Conservation (phyloP, 2,797 vertebrate species). For the Enteromius unitaeniatus region DNA sequence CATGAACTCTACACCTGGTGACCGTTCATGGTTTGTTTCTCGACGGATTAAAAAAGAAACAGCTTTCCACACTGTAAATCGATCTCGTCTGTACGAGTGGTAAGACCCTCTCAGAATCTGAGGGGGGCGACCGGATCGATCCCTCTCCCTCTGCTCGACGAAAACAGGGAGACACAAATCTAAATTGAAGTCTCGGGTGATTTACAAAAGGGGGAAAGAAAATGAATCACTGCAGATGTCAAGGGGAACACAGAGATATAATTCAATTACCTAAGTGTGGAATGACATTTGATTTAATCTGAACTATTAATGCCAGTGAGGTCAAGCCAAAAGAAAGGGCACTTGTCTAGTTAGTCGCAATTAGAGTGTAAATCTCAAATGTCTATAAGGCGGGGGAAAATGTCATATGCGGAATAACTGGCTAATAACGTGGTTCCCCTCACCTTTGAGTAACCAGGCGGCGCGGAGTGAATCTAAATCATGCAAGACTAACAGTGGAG, state of each 20-base stretch:
- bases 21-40: slow-evolving; percentile 42
- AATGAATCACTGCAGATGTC: slow-evolving; percentile 73
- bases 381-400: slow-evolving; percentile 51
- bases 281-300: slow-evolving; percentile 71
- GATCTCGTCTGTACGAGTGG: slow-evolving; percentile 11
- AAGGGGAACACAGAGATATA: slow-evolving; percentile 67
- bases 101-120: slow-evolving; percentile 45
- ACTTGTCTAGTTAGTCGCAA: slow-evolving; percentile 52
- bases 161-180: slow-evolving; percentile 70
- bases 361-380: slow-evolving; percentile 52
- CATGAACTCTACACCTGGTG: slow-evolving; percentile 13
- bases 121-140: slow-evolving; percentile 69
- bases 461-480: slow-evolving; percentile 52
- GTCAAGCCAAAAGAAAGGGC: slow-evolving; percentile 58
- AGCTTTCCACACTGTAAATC: slow-evolving; percentile 49
- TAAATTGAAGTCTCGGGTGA: slow-evolving; percentile 67
- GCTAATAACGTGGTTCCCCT: slow-evolving; percentile 57
- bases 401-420: slow-evolving; percentile 58
- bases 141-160: slow-evolving; percentile 62
- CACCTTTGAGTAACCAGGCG: slow-evolving; percentile 51
- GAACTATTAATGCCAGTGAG: slow-evolving; percentile 64
- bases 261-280: slow-evolving; percentile 71
- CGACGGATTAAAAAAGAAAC: slow-evolving; percentile 49
- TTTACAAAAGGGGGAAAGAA: slow-evolving; percentile 64
- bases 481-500: slow-evolving; percentile 41